phyloP scores from a whole-genome alignment of 2,113 vertebrate genomes.

The Vimba vimba region DNA sequence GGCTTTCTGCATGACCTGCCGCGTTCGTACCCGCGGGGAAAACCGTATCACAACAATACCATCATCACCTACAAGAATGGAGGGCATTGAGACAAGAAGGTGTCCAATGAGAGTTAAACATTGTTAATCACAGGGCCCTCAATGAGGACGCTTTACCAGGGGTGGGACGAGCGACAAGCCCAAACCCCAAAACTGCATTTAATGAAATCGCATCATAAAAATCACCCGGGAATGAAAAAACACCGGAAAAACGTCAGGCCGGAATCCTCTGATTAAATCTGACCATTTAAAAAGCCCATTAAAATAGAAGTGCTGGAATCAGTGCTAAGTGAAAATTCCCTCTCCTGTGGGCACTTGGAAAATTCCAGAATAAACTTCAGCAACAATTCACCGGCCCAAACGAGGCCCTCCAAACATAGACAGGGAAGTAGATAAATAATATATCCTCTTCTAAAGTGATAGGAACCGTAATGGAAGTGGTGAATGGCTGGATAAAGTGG shows the following conservation, averaged over 20 bases:
- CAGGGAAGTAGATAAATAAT: constrained; percentile 71
- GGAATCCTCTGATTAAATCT: constrained; percentile 38
- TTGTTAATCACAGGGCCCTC: constrained; percentile 66
- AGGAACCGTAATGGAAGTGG: constrained; percentile 59
- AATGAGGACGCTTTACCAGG: constrained; percentile 43
- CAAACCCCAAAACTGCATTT: constrained; percentile 20
- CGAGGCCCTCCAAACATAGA: constrained; percentile 63
- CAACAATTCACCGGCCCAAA: constrained; percentile 57
- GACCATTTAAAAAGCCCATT: background rate
- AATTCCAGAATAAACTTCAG: constrained; percentile 22
- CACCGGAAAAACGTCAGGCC: background rate
- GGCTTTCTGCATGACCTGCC: constrained; percentile 50
- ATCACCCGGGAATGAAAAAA: background rate
- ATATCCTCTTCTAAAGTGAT: constrained; percentile 67
- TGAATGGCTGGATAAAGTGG: constrained; percentile 42
- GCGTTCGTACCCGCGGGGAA: constrained; percentile 27
- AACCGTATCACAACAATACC: constrained; percentile 39
- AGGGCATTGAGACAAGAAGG: constrained; percentile 56
- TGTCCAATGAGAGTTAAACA: constrained; percentile 53
- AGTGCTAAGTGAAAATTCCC: background rate
- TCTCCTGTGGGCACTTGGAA: background rate
- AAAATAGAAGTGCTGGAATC: constrained; percentile 32
- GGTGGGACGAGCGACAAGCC: background rate
- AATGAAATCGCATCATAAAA: constrained; percentile 22
- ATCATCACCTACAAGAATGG: background rate